Conservation (phyloP, 35 echinoderm and acorn worm species). For the Heliocidaris tuberculata region DNA sequence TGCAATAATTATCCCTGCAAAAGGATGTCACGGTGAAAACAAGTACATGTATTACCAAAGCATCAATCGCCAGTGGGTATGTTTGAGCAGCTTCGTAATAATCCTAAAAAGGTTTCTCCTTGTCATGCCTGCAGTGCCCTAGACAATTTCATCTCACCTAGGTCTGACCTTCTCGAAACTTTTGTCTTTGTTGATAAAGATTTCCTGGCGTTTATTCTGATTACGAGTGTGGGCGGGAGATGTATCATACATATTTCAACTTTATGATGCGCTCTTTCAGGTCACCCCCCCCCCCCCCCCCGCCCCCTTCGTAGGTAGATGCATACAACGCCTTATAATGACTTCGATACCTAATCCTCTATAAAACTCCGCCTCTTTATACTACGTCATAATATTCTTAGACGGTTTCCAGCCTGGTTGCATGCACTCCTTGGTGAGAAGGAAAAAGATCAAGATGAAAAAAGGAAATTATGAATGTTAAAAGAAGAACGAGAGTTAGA, state of each 20-base stretch:
- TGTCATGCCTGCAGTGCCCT: too few species aligned
- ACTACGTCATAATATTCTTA: slow-evolving; percentile 4
- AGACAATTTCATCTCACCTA: too few species aligned
- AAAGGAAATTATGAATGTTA: background rate
- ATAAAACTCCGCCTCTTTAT: background rate
- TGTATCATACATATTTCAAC: background rate
- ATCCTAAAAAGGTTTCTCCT: too few species aligned
- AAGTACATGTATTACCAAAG: too few species aligned
- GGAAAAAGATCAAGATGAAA: background rate
- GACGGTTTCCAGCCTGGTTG: background rate
- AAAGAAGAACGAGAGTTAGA: background rate
- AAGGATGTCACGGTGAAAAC: too few species aligned
- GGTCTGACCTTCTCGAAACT: too few species aligned
- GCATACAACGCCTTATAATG: too few species aligned
- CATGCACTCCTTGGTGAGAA: background rate
- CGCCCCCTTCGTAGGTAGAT: too few species aligned
- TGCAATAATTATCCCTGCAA: too few species aligned
- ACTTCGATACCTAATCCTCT: background rate
- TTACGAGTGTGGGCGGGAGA: background rate
- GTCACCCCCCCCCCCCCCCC: background rate
- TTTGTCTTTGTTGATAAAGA: too few species aligned
- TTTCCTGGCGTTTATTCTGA: background rate
- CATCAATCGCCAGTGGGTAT: too few species aligned
- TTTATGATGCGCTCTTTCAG: background rate
- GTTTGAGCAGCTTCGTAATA: too few species aligned